Conservation (phyloP, 2,113 vertebrate species). For the Varanus salvator region DNA sequence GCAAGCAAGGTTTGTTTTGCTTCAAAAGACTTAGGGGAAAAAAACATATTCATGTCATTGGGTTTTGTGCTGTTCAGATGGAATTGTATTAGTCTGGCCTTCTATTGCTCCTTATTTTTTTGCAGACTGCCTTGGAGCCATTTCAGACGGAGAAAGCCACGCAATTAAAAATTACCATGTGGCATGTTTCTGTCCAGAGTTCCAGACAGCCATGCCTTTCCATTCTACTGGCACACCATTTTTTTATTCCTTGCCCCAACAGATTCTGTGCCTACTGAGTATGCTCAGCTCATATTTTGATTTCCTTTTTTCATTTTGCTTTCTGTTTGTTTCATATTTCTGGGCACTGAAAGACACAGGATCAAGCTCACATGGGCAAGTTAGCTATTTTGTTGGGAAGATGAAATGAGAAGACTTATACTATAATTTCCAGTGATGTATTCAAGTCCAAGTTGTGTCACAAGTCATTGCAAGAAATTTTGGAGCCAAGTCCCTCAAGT, state of each 20-base stretch:
- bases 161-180: neutral
- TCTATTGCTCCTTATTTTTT: neutral
- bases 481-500: too few relatives aligned
- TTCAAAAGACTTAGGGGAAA: neutral
- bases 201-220: neutral
- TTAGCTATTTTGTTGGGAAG: neutral
- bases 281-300: neutral
- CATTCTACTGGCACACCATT: neutral
- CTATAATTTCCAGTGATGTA: neutral
- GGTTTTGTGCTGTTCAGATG: neutral
- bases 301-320: neutral
- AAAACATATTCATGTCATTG: neutral
- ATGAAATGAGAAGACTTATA: neutral
- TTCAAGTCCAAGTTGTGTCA: too few relatives aligned
- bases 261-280: neutral
- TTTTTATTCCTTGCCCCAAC: neutral
- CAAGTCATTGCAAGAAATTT: too few relatives aligned
- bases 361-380: neutral
- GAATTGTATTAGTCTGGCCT: neutral
- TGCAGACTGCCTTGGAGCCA: neutral
- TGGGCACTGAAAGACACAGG: neutral
- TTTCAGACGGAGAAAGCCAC: neutral
- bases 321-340: too few relatives aligned
- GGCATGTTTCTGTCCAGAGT: neutral
- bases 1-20: neutral